Evolutionary conservation across 2,113 vertebrate genomes (phyloP), one percentile per base, ranked within the genome.

Genomic region (Mustelus asterias): DNA sequence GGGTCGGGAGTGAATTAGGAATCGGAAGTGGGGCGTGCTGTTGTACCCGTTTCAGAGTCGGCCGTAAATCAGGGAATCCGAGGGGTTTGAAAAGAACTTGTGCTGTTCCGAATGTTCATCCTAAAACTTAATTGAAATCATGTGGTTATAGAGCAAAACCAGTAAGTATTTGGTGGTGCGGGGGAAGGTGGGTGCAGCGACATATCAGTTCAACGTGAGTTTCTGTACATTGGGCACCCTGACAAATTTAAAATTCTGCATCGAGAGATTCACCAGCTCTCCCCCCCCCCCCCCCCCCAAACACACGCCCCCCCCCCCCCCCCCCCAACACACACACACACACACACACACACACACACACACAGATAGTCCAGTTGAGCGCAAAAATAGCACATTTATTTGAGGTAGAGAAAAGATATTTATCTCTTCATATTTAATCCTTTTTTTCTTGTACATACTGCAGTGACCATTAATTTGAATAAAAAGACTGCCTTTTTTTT

Each of bases 341-440:
- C 70, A 26, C 5, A 72, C 10, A 13, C 72, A 76, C 33, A 3
- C 13, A 4, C 58, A 33, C 70, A 26, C 5, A 72, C 2, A 13
- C 72, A 76, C 60, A 10, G 60, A 90, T n/a, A 65, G 58, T 92
- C 65, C 60, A 65, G 58, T n/a, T 63, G 63, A 37, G 89, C 16
- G 33, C 33, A 54, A 41, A 67, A 92, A n/a, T 93, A 93, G 89
- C 13, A 65, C 63, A 22, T 83, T 65, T 92, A 65, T 93, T 93
- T 93, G 89, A 93, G 89, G 89, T 92, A 92, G 89, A 76, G 89
- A 92, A 92, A 92, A 83, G 63, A 65, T 93, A 93, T 93, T 93
- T 93, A 93, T 93, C 89, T 93, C 89, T 93, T 33, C 89, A 65
- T 93, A 93, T 93, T 93, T 93, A 93, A 93, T 93, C 89, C 65